phyloP scores from a whole-genome alignment of 2,113 vertebrate species.

The Sinocyclocheilus maitianheensis region DNA sequence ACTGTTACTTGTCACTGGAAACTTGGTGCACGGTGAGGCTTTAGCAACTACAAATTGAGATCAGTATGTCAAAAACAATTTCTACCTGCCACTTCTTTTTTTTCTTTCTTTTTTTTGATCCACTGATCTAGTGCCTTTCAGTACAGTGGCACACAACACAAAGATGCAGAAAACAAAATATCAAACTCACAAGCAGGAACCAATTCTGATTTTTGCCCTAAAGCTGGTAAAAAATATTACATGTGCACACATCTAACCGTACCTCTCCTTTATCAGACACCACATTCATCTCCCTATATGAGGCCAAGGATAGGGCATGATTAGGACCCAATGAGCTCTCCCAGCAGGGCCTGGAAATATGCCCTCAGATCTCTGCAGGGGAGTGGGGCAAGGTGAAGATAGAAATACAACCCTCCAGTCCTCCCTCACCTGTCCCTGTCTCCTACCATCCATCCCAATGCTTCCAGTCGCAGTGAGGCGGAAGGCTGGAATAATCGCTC shows the following conservation, averaged over 20 bases:
- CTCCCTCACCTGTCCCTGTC: conserved; percentile 35
- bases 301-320: conserved; percentile 22
- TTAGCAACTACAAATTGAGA: neutral
- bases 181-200: neutral
- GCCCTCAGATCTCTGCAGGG: conserved; percentile 12
- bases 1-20: neutral
- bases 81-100: no score
- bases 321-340: conserved; percentile 25
- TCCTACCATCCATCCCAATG: conserved; percentile 4
- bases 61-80: neutral
- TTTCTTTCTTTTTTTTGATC: no score
- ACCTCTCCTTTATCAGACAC: neutral
- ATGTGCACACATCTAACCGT: conserved; percentile 8
- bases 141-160: neutral
- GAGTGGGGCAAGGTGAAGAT: conserved; percentile 25
- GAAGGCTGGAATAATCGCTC: conserved; percentile 53
- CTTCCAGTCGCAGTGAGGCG: conserved; percentile 38
- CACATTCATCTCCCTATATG: conserved; percentile 5
- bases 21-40: neutral
- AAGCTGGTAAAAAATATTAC: neutral
- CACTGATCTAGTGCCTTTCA: no score
- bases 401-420: conserved; percentile 31
- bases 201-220: neutral
- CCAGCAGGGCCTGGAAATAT: conserved; percentile 17
- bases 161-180: neutral